Evolutionary conservation across 2,888 invertebrate genomes (phyloP), one percentile per base, ranked within the genome.

Genomic region (Drosophila stalkeri): DNA sequence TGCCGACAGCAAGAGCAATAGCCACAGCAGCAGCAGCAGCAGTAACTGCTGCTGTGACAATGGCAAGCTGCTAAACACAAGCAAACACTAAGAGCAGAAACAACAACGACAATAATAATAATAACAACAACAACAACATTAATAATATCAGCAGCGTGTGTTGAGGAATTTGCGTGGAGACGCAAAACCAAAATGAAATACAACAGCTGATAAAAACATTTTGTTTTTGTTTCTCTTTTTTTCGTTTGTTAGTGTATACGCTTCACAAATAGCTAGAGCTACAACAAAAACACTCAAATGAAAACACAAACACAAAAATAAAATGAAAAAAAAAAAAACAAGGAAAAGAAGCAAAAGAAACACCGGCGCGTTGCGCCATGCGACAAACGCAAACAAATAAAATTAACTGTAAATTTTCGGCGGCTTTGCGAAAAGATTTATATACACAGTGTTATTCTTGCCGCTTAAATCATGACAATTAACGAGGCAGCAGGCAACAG

Each of bases 141-240:
- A 54, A 39, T 23, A n/a, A 14, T 23, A 37, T 33, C 39, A 41
- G 39, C 37, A 54, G 37, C 20, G 31, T 31, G 43, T 71, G 71
- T 12, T 71, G 64, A 71, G 65, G 60, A 72, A 72, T 70, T 51
- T 67, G 67, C 62, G 64, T 46, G 27, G 49, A 59, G 61, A 51
- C 66, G 77, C 72, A 72, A 64, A 72, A 60, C 12, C 55, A 61
- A 72, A 81, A 73, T 88, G 76, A 86, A 82, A 86, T 86, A 86
- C 77, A 80, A 77, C 78, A 81, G 86, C 84, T 86, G 86, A 87
- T 89, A 87, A 88, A 64, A 62, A 67, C 44, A 62, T 59, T 63
- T 57, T 70, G 31, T 56, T 61, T 51, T 71, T 64, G 46, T 56
- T 63, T 39, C 14, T 60, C 14, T 60, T 52, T 63, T 63, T 64